Evolutionary conservation across 2,888 invertebrate genomes (phyloP), one percentile per base, ranked within the genome.

Genomic region (Lepidochrysops patricia): DNA sequence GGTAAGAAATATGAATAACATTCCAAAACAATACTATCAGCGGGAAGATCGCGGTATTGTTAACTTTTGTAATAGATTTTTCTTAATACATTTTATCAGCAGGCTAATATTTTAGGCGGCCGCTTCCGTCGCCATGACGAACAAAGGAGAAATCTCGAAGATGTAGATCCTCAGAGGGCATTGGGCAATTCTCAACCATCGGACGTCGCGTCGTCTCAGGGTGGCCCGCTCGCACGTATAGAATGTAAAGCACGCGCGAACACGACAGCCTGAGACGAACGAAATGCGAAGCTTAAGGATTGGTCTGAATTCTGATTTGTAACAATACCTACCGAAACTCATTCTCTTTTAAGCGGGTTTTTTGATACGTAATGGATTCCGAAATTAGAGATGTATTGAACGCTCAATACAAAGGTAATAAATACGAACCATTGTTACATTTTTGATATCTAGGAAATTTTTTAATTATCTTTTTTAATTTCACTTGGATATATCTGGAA

Each of bases 1-100:
- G 23, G 23, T 19, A 43, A 19, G n/a, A n/a, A 50, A 13, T 49
- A 49, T 49, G 49, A 49, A 25, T n/a, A n/a, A 50, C 50, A n/a
- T 26, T 37, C 9, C 7, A 29, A 43, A 43, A 43, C 43, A 43
- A 43, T 43, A 43, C 43, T 9, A 43, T 43, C 43, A 19, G 43
- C 19, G 26, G 27, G 1, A 5, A 13, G 27, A 26, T 2, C 19
- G 54, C 27, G 5, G 19, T 29, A 52, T 54, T 54, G 29, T 54
- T 54, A 54, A 54, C 15, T 54, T 52, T 52, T 13, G 7, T 54
- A 32, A 32, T 54, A 54, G 32, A 54, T 54, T 54, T 54, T 54
- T 29, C 29, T 54, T 54, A 54, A 54, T 54, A 32, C 32, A 32
- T 54, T 54, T 54, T 54, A 54, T 54, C 54, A 32, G 54, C 13